Conservation (phyloP, 2,888 invertebrate species). For the Hypolimnas misippus region DNA sequence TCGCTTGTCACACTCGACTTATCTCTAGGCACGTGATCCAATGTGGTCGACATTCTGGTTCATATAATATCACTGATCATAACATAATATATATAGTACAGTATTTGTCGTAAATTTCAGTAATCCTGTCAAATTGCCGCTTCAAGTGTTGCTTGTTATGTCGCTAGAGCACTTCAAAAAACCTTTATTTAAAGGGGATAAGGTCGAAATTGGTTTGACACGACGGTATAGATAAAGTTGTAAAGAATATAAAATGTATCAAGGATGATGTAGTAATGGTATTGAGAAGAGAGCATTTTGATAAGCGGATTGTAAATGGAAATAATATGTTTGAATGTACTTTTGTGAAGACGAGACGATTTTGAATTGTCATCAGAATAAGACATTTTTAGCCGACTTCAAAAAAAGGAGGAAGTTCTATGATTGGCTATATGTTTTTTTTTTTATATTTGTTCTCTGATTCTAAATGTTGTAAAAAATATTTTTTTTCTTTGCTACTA, state of each 20-base stretch:
- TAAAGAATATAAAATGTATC: neutral
- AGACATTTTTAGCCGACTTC: neutral
- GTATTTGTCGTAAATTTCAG: constrained; percentile 9
- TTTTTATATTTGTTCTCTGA: too few species aligned
- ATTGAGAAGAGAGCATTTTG: neutral
- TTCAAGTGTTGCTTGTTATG: constrained; percentile 41
- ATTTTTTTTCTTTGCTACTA: too few species aligned
- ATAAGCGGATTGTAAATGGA: neutral
- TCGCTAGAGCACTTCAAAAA: neutral
- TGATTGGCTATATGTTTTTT: too few species aligned
- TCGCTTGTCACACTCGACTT: too few species aligned
- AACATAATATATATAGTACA: too few species aligned
- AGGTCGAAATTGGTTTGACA: neutral
- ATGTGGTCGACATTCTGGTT: too few species aligned
- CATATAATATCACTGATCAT: too few species aligned
- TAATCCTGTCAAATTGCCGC: constrained; percentile 48
- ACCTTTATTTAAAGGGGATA: neutral
- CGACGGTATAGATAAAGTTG: neutral
- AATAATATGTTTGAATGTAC: neutral
- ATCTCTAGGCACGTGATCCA: too few species aligned
- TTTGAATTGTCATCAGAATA: neutral
- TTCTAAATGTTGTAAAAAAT: too few species aligned
- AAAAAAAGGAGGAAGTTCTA: too few species aligned
- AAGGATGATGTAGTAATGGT: constrained; percentile 4
- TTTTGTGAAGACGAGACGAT: neutral